A percentile compares a stretch with the other conserved stretches of the same genome.
Evolutionary conservation across 1,140 invertebrate genomes (phyloP).

Genomic region (Akabosia matsudoensis): DNA sequence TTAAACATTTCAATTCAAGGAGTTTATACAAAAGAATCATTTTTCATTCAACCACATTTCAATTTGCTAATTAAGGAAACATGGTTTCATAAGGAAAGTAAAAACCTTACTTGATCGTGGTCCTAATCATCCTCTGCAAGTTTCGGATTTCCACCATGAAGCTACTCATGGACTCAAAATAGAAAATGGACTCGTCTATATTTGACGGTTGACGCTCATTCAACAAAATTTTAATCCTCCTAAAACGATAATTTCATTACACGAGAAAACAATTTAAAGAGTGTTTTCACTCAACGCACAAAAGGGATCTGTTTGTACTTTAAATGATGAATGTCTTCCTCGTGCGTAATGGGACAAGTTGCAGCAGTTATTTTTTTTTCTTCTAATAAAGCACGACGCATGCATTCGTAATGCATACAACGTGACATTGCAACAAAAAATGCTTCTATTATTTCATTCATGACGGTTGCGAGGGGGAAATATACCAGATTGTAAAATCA

Average conservation of each 20-base stretch:
- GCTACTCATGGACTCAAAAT: constrained; percentile 15
- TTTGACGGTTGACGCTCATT: constrained; percentile 9
- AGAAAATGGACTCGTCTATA: constrained; percentile 7
- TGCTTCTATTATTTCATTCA: too few species aligned
- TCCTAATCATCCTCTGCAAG: neutral
- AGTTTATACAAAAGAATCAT: too few species aligned
- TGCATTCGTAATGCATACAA: neutral
- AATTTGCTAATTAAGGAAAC: neutral
- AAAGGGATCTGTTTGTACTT: too few species aligned
- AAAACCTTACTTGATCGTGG: constrained; percentile 10
- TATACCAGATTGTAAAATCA: too few species aligned
- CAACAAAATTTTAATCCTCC: constrained; percentile 15
- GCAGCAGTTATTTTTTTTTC: too few species aligned
- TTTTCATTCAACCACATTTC: too few species aligned
- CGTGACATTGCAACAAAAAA: neutral
- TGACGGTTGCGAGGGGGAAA: too few species aligned
- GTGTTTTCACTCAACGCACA: neutral
- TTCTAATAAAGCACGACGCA: too few species aligned
- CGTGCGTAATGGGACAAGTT: too few species aligned
- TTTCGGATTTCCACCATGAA: neutral
- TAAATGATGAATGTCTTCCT: too few species aligned
- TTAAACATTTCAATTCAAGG: neutral
- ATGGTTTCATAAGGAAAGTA: neutral
- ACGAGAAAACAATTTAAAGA: neutral
- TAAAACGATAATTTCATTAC: neutral